Evolutionary conservation across 2,888 invertebrate genomes (phyloP), one percentile per base, ranked within the genome.

Genomic region (Apamea epomidion): DNA sequence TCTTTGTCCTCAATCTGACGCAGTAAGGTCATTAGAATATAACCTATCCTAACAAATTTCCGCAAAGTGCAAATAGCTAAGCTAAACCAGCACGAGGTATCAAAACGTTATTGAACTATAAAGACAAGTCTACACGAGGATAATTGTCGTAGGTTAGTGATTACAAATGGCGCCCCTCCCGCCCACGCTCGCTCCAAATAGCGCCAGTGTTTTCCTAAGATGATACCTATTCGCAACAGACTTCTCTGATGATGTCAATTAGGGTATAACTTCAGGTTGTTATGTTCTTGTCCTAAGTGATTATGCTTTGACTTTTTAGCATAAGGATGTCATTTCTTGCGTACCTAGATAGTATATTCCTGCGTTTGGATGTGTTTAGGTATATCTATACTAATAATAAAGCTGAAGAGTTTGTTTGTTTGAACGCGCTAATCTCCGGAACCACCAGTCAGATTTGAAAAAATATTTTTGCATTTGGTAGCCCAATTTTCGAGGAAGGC

Each of bases 61-160:
- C n/a, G 14, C n/a, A 37, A 60, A 60, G 18, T 71, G 32, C 67
- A 45, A 60, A 42, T 25, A 54, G 1, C 42, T 75, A 42, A 51
- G 42, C 21, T 54, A 54, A 48, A 71, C 32, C 65, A 60, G 18
- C 18, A 62, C n/a, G 25, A 67, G 16, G 10, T 42, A 62, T 60
- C 64, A 65, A 58, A 82, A 78, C 42, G 6, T 79, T 51, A 45
- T 25, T 21, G 16, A n/a, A 32, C 51, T 29, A 37, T 62, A 45
- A 60, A 78, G 21, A 45, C 67, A 65, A 77, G 73, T 78, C 68
- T 72, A 70, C 72, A 45, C 32, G 58, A 32, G 67, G 48, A 73
- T 84, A 76, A 87, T 87, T 86, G 86, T 81, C 81, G 75, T 86
- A 86, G 88, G 86, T 86, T 81, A 85, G 85, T 87, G 64, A 76